These are phyloP conservation scores for Montipora cactus DNA, from an alignment of 64 coral and sea anemone species.

Conservation along the genomic window DNA sequence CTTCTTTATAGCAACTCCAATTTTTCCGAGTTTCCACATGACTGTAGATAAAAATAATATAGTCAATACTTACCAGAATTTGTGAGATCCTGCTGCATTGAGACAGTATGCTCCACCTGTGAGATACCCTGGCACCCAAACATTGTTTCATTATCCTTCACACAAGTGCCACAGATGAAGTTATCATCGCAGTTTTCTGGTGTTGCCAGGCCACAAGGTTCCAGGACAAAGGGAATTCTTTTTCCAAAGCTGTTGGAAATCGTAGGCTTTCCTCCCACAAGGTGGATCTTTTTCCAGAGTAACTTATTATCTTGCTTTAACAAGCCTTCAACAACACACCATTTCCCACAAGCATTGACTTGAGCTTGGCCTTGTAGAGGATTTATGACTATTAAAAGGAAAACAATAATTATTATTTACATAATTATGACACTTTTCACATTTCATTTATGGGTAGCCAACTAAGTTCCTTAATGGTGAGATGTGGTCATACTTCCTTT, in stretches of 20 bases:
- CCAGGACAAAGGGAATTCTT: slow-evolving; percentile 73
- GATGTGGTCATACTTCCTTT: too few species aligned
- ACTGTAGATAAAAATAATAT: too few species aligned
- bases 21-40: too few species aligned
- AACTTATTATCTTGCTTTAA: slow-evolving; percentile 62
- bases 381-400: neutral
- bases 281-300: slow-evolving; percentile 57
- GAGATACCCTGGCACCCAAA: neutral
- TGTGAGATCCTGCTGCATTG: neutral
- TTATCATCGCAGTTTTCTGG: slow-evolving; percentile 78
- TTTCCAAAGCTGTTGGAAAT: slow-evolving; percentile 91
- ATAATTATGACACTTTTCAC: too few species aligned
- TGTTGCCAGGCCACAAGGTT: slow-evolving; percentile 33
- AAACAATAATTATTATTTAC: neutral
- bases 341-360: slow-evolving; percentile 47
- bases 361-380: neutral
- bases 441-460: too few species aligned
- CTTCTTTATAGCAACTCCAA: too few species aligned
- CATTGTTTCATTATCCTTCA: slow-evolving; percentile 65
- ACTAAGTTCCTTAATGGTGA: too few species aligned
- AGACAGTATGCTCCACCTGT: neutral
- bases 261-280: slow-evolving; percentile 75
- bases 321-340: slow-evolving; percentile 86
- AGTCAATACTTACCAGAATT: neutral
- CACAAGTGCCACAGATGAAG: slow-evolving; percentile 82